A percentile compares a stretch with the other conserved stretches of the same genome.
Evolutionary conservation across 2,888 invertebrate species (phyloP).

Genomic region (Drosophila subquinaria): DNA sequence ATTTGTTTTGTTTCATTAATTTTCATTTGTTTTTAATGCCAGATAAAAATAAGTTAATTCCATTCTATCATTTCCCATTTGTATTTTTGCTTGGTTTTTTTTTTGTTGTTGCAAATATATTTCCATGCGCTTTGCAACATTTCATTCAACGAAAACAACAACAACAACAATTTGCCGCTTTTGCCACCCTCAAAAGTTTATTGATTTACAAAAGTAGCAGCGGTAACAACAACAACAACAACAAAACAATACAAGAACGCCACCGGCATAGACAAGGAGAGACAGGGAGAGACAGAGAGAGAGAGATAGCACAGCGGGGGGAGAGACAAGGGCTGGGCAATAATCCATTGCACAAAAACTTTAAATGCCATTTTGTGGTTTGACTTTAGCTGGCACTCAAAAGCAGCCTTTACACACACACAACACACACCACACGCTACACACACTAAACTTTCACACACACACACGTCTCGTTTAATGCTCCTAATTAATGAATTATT

Average conservation of each 20-base stretch:
- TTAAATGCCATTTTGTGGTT: constrained; percentile 73
- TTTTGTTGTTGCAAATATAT: constrained; percentile 17
- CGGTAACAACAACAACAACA: constrained; percentile 35
- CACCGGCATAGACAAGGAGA: constrained; percentile 31
- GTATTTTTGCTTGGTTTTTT: neutral
- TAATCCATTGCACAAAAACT: constrained; percentile 69
- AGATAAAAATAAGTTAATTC: constrained; percentile 1
- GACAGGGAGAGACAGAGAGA: neutral
- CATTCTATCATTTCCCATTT: neutral
- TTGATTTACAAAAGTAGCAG: constrained; percentile 76
- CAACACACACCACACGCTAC: too few species aligned
- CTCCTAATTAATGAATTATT: constrained; percentile 52
- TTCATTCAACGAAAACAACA: neutral
- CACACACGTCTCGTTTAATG: constrained; percentile 4
- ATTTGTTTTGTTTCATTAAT: constrained; percentile 7
- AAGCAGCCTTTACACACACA: constrained; percentile 13
- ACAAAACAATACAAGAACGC: constrained; percentile 25
- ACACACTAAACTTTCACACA: constrained; percentile 7
- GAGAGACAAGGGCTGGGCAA: constrained; percentile 57
- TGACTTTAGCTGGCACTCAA: constrained; percentile 57
- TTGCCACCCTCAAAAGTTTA: constrained; percentile 77
- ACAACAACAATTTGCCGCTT: constrained; percentile 66
- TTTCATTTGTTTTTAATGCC: constrained; percentile 10
- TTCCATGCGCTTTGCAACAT: constrained; percentile 19
- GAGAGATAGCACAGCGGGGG: constrained; percentile 6